Conservation (phyloP, 2,113 vertebrate genomes). For the Perca fluviatilis region DNA sequence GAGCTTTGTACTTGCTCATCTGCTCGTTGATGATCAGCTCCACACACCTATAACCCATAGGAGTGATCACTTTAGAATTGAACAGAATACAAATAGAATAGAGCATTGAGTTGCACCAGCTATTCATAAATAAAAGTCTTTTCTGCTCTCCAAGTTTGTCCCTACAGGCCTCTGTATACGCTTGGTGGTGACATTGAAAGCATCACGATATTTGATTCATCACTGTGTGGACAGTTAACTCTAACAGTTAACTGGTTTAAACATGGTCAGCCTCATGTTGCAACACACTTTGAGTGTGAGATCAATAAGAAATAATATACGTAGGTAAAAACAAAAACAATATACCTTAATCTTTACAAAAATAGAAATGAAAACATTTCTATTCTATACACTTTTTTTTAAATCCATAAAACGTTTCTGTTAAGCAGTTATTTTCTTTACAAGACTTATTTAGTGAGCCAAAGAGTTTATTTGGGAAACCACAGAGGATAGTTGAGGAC, state of each 20-base stretch:
- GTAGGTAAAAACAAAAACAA: neutral
- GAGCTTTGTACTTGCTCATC: slow-evolving; percentile 97
- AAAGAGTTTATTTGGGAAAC: neutral
- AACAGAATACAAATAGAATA: neutral
- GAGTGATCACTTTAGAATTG: neutral
- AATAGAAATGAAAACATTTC: neutral
- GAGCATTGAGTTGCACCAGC: neutral
- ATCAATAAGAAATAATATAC: neutral
- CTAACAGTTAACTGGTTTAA: no score
- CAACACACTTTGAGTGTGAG: neutral
- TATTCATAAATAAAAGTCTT: neutral
- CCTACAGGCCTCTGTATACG: neutral
- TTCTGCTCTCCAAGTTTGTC: neutral
- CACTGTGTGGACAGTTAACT: neutral
- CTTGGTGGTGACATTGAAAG: neutral
- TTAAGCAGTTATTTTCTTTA: neutral
- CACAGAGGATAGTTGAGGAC: neutral
- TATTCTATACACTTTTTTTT: neutral
- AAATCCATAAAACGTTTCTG: neutral
- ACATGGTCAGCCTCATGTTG: neutral
- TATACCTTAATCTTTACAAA: neutral
- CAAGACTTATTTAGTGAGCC: neutral
- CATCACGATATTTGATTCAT: neutral
- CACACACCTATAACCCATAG: slow-evolving; percentile 86
- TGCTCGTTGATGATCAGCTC: slow-evolving; percentile 96